These are phyloP conservation scores for Liolophura sinensis DNA, from an alignment of 1,140 invertebrate genomes.

Conservation along the genomic window DNA sequence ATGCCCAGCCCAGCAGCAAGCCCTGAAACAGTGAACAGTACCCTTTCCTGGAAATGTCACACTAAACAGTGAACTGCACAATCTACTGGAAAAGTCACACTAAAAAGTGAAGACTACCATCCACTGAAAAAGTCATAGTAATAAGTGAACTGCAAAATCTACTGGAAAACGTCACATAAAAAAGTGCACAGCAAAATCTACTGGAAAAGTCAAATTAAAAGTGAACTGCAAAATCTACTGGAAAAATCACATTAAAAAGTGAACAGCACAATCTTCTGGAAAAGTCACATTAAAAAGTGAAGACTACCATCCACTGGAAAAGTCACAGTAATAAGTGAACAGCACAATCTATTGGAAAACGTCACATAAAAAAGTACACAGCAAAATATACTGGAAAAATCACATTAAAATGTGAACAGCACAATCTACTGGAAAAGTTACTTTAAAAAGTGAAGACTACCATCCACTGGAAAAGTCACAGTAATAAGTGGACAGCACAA, in stretches of 20 bases:
- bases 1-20: constrained; percentile 88
- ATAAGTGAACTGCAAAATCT: not conserved
- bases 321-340: not conserved
- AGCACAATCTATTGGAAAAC: not conserved
- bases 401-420: not conserved
- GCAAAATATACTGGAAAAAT: not conserved
- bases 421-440: not conserved
- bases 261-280: not conserved
- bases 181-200: not conserved
- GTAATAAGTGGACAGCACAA: not conserved
- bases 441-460: not conserved
- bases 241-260: not conserved
- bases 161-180: not conserved
- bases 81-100: not conserved
- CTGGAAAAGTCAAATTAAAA: not conserved
- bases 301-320: not conserved
- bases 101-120: not conserved
- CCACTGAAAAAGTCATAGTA: not conserved
- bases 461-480: not conserved
- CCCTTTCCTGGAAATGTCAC: not conserved
- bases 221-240: not conserved
- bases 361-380: too few relatives aligned
- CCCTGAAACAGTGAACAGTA: constrained; percentile 45
- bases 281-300: not conserved
- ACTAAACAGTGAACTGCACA: not conserved